A percentile compares a stretch with the other conserved stretches of the same genome.
Conservation (phyloP, 2,888 invertebrate species). For the Lepidocyrtoides sp. region DNA sequence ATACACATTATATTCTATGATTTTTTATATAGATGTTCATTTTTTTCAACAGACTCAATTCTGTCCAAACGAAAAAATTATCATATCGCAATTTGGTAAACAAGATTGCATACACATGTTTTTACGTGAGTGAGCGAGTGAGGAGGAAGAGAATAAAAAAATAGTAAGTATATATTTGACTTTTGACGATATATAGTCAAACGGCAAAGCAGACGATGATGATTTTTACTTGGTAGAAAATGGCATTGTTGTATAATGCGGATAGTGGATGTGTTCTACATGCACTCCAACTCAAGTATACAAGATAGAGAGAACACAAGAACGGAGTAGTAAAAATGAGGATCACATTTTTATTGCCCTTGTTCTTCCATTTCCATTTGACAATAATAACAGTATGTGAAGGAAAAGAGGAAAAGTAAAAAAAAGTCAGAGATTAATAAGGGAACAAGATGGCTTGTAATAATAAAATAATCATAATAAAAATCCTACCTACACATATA, state of each 20-base stretch:
- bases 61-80: constrained; percentile 56
- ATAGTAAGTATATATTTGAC: constrained; percentile 22
- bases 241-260: constrained; percentile 34
- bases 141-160: constrained; percentile 10
- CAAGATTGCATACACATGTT: constrained; percentile 78
- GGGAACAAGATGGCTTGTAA: constrained; percentile 61
- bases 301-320: constrained; percentile 50
- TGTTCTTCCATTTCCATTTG: constrained; percentile 72
- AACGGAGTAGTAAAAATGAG: constrained; percentile 65
- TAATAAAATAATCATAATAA: constrained; percentile 76
- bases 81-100: constrained; percentile 78
- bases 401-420: constrained; percentile 32
- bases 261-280: constrained; percentile 47
- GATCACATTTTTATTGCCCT: constrained; percentile 76
- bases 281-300: constrained; percentile 57
- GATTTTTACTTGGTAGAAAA: constrained; percentile 20
- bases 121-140: constrained; percentile 46
- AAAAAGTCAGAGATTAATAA: constrained; percentile 58
- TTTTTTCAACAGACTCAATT: constrained; percentile 11
- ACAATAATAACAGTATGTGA: constrained; percentile 53
- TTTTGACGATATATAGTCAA: constrained; percentile 30
- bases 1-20: neutral
- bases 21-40: constrained; percentile 43
- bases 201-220: neutral
- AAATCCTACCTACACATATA: constrained; percentile 33